These are phyloP conservation scores for Kuschelorhynchus macadamiae DNA, from an alignment of 2,888 invertebrate species.

Conservation along the genomic window DNA sequence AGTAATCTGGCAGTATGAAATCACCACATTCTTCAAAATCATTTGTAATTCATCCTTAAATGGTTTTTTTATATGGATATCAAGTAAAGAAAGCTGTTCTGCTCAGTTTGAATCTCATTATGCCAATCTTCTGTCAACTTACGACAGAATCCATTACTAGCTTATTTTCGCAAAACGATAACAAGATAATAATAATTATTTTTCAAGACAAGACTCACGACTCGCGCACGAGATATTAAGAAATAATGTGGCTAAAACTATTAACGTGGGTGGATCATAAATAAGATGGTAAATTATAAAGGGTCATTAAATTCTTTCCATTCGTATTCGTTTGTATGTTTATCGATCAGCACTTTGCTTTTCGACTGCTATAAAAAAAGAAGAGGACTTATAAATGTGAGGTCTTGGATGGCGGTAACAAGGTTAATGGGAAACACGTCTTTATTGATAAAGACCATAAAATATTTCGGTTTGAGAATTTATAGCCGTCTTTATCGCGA, in stretches of 20 bases:
- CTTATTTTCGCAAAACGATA: neutral
- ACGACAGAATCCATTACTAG: too few relatives aligned
- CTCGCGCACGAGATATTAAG: slow-evolving; percentile 1
- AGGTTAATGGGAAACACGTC: slow-evolving; percentile 10
- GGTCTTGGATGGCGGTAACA: neutral
- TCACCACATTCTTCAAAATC: too few relatives aligned
- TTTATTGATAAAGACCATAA: slow-evolving; percentile 5
- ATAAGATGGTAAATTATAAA: neutral
- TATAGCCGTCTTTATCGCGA: slow-evolving; percentile 6
- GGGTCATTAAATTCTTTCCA: neutral
- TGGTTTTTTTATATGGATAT: too few relatives aligned
- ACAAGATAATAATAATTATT: slow-evolving; percentile 1
- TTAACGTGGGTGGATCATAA: neutral
- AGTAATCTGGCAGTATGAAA: too few relatives aligned
- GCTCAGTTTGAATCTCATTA: too few relatives aligned
- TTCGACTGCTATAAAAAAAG: slow-evolving; percentile 1
- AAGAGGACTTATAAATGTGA: slow-evolving; percentile 1
- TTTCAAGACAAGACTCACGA: neutral
- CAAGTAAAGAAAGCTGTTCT: too few relatives aligned
- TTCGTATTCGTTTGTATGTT: neutral
- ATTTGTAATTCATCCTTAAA: too few relatives aligned
- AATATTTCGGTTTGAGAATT: neutral
- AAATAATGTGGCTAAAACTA: slow-evolving; percentile 6
- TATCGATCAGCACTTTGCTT: slow-evolving; percentile 6
- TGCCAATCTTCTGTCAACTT: too few relatives aligned